phyloP scores from a whole-genome alignment of 2,113 vertebrate genomes.

The Apodemus speciosus region DNA sequence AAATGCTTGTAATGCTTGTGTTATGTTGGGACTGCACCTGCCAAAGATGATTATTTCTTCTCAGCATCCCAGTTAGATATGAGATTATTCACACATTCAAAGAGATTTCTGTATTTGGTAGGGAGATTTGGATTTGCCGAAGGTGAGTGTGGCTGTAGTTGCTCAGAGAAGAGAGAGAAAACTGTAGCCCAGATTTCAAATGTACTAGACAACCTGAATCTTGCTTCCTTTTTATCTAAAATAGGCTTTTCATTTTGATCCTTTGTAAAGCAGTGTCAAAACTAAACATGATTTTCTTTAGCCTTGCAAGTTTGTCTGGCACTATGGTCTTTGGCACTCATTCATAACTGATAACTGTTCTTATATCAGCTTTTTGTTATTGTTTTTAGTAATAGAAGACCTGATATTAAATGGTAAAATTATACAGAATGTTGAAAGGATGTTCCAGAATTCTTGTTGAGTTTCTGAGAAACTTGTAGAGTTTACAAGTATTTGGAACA shows the following conservation, averaged over 20 bases:
- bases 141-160: conserved; percentile 10
- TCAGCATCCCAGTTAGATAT: not conserved
- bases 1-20: too few species aligned
- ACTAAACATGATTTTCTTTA: not conserved
- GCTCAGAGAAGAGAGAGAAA: not conserved
- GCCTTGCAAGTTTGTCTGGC: not conserved
- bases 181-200: not conserved
- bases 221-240: not conserved
- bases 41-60: not conserved
- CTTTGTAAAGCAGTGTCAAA: not conserved
- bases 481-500: not conserved
- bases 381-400: not conserved
- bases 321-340: not conserved
- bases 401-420: too few species aligned
- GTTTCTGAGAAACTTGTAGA: not conserved
- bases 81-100: not conserved
- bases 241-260: not conserved
- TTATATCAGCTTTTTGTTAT: not conserved
- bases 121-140: not conserved
- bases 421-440: too few species aligned
- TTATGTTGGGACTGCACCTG: not conserved
- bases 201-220: not conserved
- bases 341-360: not conserved
- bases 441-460: too few species aligned
- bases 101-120: not conserved